Conservation (phyloP, 2,113 vertebrate genomes). For the Chloropsis cyanopogon region DNA sequence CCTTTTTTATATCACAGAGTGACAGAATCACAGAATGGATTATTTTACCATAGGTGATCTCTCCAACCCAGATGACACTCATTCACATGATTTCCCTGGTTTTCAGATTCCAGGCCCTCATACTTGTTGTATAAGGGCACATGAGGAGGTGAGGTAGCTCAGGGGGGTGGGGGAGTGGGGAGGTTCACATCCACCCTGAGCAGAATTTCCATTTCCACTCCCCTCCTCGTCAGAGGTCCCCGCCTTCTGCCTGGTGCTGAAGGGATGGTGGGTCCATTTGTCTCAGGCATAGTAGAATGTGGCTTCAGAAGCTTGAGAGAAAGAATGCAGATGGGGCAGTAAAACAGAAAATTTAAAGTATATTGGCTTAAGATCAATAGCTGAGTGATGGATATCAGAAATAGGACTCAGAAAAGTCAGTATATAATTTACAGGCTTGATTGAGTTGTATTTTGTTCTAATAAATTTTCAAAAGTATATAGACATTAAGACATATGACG, state of each 20-base stretch:
- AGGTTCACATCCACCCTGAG: neutral
- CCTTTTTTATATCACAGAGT: neutral
- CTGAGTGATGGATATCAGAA: neutral
- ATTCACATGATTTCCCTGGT: neutral
- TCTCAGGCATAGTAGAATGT: neutral
- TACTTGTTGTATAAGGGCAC: neutral
- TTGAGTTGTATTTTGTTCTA: neutral
- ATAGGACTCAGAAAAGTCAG: neutral
- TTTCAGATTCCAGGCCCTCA: neutral
- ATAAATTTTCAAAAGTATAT: neutral
- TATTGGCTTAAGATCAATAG: neutral
- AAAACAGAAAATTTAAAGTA: neutral
- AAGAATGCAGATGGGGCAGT: neutral
- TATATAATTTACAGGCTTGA: neutral
- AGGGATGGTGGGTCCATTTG: neutral
- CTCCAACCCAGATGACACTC: neutral
- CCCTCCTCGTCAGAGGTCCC: too few relatives aligned
- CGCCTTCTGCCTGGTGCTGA: neutral
- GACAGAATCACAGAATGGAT: neutral
- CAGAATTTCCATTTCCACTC: neutral
- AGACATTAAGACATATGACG: neutral
- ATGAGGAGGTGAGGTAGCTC: neutral
- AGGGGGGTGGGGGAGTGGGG: too few relatives aligned
- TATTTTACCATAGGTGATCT: neutral
- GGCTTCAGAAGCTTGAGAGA: neutral